phyloP scores from a whole-genome alignment of 2,888 invertebrate species.

The Eurytoma californica region DNA sequence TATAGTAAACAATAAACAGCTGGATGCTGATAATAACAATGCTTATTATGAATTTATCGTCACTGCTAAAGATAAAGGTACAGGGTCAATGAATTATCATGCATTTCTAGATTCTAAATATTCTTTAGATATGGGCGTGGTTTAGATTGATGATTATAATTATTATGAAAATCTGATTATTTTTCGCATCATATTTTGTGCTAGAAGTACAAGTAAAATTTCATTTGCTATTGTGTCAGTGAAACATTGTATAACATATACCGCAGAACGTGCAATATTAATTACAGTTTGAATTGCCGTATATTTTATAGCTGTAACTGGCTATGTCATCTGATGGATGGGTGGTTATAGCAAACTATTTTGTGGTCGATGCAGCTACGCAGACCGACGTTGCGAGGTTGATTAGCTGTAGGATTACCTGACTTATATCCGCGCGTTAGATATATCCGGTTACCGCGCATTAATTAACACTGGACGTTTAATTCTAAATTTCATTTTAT shows the following conservation, averaged over 20 bases:
- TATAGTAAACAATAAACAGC: slow-evolving; percentile 92
- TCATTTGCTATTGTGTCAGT: too few species aligned
- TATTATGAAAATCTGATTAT: too few species aligned
- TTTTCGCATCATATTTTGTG: too few species aligned
- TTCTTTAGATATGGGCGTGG: too few species aligned
- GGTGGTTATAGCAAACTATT: slow-evolving; percentile 26
- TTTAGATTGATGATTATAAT: too few species aligned
- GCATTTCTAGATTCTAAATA: too few species aligned
- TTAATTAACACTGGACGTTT: too few species aligned
- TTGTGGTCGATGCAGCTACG: slow-evolving; percentile 6
- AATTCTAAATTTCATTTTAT: too few species aligned
- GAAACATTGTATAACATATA: too few species aligned
- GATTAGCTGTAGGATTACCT: slow-evolving; percentile 18
- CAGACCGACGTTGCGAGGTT: slow-evolving; percentile 7
- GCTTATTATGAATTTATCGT: slow-evolving; percentile 97
- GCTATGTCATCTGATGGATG: background rate
- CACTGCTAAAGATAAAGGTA: slow-evolving; percentile 93
- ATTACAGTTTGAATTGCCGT: background rate
- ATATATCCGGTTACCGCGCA: background rate
- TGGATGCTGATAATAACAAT: slow-evolving; percentile 97
- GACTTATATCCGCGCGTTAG: slow-evolving; percentile 10
- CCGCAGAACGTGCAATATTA: background rate
- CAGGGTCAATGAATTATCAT: background rate
- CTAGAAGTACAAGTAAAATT: too few species aligned
- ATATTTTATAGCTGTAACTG: background rate